These are phyloP conservation scores for Embiotoca jacksoni DNA, from an alignment of 2,113 vertebrate species.

Conservation along the genomic window DNA sequence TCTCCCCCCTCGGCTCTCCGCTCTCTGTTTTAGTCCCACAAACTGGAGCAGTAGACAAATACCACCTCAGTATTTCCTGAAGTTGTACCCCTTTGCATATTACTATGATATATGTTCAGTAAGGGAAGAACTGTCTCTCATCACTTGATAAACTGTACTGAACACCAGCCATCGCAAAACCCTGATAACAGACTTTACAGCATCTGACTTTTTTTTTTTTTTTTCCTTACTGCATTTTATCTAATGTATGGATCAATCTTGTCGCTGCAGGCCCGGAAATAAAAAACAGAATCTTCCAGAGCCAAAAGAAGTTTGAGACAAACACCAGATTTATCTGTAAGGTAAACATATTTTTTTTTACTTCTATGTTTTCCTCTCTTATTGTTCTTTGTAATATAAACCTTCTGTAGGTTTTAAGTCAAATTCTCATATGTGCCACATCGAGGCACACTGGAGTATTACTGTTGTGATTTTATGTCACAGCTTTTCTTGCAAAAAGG, in stretches of 20 bases:
- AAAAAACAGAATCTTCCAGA: neutral
- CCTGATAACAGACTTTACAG: neutral
- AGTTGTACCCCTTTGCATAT: constrained; percentile 18
- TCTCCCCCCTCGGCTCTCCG: neutral
- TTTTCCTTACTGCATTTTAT: neutral
- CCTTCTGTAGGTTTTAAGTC: neutral
- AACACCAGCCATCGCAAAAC: constrained; percentile 2
- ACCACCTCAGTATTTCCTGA: constrained; percentile 5
- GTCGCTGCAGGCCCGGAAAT: neutral
- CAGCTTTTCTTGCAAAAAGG: constrained; percentile 37
- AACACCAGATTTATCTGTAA: neutral
- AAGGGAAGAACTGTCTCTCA: neutral
- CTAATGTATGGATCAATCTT: neutral
- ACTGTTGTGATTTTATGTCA: constrained; percentile 19
- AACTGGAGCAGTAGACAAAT: constrained; percentile 1
- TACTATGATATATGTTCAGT: constrained; percentile 19
- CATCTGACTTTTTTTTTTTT: neutral
- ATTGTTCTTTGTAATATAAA: constrained; percentile 6
- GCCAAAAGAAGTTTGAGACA: neutral
- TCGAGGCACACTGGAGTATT: neutral
- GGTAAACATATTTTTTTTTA: neutral
- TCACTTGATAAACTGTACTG: constrained; percentile 9
- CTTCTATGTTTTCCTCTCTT: neutral
- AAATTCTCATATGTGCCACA: neutral
- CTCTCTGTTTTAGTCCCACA: constrained; percentile 33